phyloP scores from a whole-genome alignment of 2,113 vertebrate species.

The Myiopsitta monachus region DNA sequence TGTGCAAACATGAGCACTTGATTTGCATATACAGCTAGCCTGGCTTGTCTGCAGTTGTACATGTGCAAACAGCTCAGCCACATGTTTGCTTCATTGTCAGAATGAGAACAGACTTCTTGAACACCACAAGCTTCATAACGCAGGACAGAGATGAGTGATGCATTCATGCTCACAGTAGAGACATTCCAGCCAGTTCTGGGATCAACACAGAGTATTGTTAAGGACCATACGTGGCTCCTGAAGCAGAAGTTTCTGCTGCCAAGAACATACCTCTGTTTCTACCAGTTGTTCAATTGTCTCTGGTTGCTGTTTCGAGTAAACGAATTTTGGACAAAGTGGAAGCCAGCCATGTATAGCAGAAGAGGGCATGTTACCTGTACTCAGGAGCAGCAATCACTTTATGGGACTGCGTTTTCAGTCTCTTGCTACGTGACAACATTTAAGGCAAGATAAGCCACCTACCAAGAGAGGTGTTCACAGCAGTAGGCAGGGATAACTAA shows the following conservation, averaged over 20 bases:
- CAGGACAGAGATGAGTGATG: neutral
- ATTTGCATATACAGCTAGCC: neutral
- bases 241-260: neutral
- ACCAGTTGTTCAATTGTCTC: neutral
- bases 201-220: accelerated
- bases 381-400: neutral
- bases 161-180: neutral
- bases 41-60: neutral
- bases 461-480: neutral
- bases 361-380: accelerated
- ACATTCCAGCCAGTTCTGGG: neutral
- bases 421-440: neutral
- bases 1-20: neutral
- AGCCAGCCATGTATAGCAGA: neutral
- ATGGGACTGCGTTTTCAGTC: neutral
- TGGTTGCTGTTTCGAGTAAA: neutral
- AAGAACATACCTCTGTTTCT: neutral
- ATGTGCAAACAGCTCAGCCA: neutral
- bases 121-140: accelerated
- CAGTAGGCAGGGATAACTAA: neutral
- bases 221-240: neutral
- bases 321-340: neutral
- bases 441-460: neutral
- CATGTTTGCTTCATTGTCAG: neutral
- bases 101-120: neutral